These are phyloP conservation scores for Eupithecia dodoneata DNA, from an alignment of 2,888 invertebrate genomes.

Conservation along the genomic window DNA sequence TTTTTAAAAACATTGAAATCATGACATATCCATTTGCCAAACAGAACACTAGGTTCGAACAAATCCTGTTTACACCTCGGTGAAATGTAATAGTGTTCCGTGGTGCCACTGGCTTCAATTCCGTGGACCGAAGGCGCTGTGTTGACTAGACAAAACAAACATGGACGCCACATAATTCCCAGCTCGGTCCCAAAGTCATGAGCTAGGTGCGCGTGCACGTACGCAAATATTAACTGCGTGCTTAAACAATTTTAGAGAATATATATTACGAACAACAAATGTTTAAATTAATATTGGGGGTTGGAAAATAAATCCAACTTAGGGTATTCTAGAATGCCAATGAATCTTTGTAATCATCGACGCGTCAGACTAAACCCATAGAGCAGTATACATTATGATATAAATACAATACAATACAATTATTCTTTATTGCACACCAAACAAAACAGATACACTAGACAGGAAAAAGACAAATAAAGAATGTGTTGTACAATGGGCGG, in stretches of 20 bases:
- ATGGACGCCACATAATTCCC: constrained; percentile 47
- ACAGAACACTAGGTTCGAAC: not conserved
- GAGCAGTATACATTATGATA: no score
- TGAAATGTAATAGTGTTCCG: not conserved
- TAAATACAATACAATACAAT: no score
- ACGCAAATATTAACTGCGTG: constrained; percentile 41
- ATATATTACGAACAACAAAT: not conserved
- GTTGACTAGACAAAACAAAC: constrained; percentile 53
- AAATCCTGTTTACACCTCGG: not conserved
- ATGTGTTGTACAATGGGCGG: no score
- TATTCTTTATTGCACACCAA: no score
- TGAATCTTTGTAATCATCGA: no score
- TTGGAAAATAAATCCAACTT: not conserved
- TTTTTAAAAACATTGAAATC: no score
- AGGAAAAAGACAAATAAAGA: no score
- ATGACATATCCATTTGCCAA: not conserved
- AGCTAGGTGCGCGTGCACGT: constrained; percentile 48
- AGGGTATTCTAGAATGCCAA: no score
- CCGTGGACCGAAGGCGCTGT: constrained; percentile 33
- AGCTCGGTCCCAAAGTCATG: constrained; percentile 47
- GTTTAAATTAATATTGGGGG: not conserved
- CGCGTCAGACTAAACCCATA: no score
- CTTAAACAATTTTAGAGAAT: not conserved
- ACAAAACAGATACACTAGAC: no score
- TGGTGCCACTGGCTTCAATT: constrained; percentile 15